Conservation (phyloP, 2,797 vertebrate genomes). For the Astyanax mexicanus region DNA sequence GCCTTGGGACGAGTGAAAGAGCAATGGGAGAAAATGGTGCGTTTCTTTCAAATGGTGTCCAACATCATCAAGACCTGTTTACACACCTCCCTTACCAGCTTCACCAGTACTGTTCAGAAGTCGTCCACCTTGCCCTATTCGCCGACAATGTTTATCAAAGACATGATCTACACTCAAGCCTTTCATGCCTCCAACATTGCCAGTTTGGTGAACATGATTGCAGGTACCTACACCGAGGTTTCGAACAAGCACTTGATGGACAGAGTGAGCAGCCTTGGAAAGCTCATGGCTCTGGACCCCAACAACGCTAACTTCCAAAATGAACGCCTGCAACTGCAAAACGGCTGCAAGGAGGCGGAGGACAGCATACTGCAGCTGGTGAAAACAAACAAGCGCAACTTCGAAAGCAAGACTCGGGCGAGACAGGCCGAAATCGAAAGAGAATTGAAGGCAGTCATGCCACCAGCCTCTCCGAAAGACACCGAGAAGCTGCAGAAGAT, state of each 20-base stretch:
- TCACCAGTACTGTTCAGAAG: slow-evolving; percentile 1
- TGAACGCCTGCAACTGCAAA: neutral
- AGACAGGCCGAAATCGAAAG: neutral
- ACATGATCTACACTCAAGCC: slow-evolving; percentile 50
- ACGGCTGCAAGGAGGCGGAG: slow-evolving; percentile 24
- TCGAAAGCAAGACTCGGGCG: neutral
- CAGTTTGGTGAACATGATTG: slow-evolving; percentile 53
- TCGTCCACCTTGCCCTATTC: neutral
- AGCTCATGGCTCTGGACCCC: slow-evolving; percentile 46
- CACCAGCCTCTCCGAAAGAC: too few relatives aligned
- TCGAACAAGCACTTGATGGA: slow-evolving; percentile 51
- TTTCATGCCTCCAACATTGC: slow-evolving; percentile 49
- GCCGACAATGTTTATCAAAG: slow-evolving; percentile 40
- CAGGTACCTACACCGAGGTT: slow-evolving; percentile 51
- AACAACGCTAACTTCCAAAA: neutral
- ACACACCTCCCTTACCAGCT: slow-evolving; percentile 44
- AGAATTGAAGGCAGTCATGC: too few relatives aligned
- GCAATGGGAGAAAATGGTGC: slow-evolving; percentile 65
- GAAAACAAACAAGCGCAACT: slow-evolving; percentile 37
- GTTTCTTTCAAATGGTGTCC: slow-evolving; percentile 46
- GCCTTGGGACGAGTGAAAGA: slow-evolving; percentile 56
- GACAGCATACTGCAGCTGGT: slow-evolving; percentile 30
- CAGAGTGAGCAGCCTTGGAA: slow-evolving; percentile 45
- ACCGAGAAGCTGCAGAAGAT: too few relatives aligned
- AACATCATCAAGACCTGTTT: slow-evolving; percentile 50